Conservation (phyloP, 2,113 vertebrate genomes). For the Platichthys stellatus region DNA sequence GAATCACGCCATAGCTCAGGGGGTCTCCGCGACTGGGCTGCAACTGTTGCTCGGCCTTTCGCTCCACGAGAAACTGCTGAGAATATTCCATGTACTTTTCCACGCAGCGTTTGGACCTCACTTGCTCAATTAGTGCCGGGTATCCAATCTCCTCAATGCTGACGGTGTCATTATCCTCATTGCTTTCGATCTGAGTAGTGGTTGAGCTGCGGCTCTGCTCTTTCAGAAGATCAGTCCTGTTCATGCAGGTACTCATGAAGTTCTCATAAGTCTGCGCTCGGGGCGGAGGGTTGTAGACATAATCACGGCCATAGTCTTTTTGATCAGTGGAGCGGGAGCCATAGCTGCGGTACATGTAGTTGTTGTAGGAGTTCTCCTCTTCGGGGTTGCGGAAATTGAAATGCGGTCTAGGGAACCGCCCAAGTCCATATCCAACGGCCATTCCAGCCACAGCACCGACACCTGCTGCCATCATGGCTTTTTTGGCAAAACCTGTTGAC, state of each 20-base stretch:
- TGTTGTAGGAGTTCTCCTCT: conserved; percentile 81
- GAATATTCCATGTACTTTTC: conserved; percentile 75
- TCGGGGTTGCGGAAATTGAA: conserved; percentile 75
- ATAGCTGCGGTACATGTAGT: conserved; percentile 80
- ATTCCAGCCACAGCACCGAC: conserved; percentile 80
- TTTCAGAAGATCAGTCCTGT: conserved; percentile 61
- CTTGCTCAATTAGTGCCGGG: conserved; percentile 74
- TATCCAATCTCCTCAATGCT: conserved; percentile 80
- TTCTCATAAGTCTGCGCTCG: conserved; percentile 69
- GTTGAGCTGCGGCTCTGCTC: conserved; percentile 25
- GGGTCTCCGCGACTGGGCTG: conserved; percentile 20
- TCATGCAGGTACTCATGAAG: conserved; percentile 78
- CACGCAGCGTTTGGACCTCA: conserved; percentile 73
- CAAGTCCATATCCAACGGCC: conserved; percentile 81
- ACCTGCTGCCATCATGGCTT: conserved; percentile 81
- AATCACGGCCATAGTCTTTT: conserved; percentile 75
- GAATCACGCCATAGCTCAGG: conserved; percentile 34
- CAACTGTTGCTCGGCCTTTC: conserved; percentile 41
- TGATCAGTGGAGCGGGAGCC: conserved; percentile 72
- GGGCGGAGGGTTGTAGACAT: conserved; percentile 67
- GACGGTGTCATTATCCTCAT: conserved; percentile 65
- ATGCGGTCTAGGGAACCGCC: conserved; percentile 80
- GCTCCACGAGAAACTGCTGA: conserved; percentile 64
- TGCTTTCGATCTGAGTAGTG: background rate
- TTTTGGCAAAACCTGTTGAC: conserved; percentile 80